phyloP scores from a whole-genome alignment of 2,113 vertebrate species.

The Halichoeres trimaculatus region DNA sequence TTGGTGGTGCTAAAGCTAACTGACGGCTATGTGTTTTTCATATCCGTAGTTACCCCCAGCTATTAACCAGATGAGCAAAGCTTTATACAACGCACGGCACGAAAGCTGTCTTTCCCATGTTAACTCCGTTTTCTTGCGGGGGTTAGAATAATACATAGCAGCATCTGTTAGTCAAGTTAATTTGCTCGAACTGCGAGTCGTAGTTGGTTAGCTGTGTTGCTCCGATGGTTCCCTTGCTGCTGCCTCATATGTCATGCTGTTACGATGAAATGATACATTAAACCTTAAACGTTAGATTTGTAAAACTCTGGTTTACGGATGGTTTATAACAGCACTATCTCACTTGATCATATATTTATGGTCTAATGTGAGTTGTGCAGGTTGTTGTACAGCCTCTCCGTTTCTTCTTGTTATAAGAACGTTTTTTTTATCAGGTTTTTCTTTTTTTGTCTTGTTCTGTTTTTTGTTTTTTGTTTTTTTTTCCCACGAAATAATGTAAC shows the following conservation, averaged over 20 bases:
- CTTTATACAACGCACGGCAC: neutral
- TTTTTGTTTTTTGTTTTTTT: no score
- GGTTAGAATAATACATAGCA: neutral
- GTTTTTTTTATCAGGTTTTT: no score
- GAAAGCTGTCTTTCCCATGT: neutral
- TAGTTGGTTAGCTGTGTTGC: neutral
- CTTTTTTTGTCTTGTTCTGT: no score
- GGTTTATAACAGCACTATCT: no score
- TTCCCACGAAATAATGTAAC: no score
- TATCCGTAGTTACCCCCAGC: constrained; percentile 28
- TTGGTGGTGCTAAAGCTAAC: constrained; percentile 59
- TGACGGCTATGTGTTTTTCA: constrained; percentile 7
- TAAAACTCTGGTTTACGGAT: no score
- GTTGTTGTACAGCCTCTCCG: neutral
- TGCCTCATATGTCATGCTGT: neutral
- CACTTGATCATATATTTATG: no score
- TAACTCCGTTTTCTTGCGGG: neutral
- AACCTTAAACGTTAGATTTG: neutral
- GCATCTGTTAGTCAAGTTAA: neutral
- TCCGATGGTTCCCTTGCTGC: no score
- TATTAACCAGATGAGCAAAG: neutral
- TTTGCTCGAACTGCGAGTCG: neutral
- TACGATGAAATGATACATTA: neutral
- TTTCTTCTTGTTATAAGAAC: neutral
- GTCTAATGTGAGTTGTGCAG: neutral